Base-by-base conservation (phyloP, 2,797 vertebrate species). In the Periparus ater region DNA sequence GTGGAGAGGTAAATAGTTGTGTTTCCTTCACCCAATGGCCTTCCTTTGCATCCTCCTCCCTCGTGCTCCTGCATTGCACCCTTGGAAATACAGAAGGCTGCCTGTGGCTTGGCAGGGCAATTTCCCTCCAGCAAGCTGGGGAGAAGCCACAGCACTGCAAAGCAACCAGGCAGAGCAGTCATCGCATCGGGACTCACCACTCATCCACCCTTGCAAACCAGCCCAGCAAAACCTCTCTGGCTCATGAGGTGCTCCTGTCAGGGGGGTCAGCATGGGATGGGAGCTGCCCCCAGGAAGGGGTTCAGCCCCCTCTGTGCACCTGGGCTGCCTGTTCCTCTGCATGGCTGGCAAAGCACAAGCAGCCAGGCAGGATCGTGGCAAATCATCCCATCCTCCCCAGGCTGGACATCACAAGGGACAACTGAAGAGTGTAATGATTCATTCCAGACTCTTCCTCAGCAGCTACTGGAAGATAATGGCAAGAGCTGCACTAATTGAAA, bases 231-330 rank as follows among this genome's bases (percentile, higher is more conserved):
- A 10, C 21, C 9, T 51, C 38, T 77, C 53, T 44, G n/a, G 38
- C 26, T 13, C 9, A 4, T 6, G 21, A 65, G 13, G 17, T 54
- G 66, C 18, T 38, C 10, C 44, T 47, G 27, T 30, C 13, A 21
- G 13, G 18, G 16, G 2, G 3, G 5, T 1, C 4, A 3, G 17
- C n/a, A 21, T 6, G 15, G n/a, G 4, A 14, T n/a, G 17, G 63
- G 47, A 85, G 38, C 45, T 68, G 27, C 5, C 32, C 29, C 12
- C 5, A 25, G 10, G 50, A 63, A 57, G 20, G 25, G 13, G 15
- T 21, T 82, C 45, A 42, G 22, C 1, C 20, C 27, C 16, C 34
- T 61, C 36, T 71, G 65, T 8, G 1, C 34, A n/a, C 29, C 26
- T n/a, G 32, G n/a, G 12, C 53, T 79, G 45, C 79, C 60, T 55